Conservation (phyloP, 2,113 vertebrate genomes). For the Mobula birostris region DNA sequence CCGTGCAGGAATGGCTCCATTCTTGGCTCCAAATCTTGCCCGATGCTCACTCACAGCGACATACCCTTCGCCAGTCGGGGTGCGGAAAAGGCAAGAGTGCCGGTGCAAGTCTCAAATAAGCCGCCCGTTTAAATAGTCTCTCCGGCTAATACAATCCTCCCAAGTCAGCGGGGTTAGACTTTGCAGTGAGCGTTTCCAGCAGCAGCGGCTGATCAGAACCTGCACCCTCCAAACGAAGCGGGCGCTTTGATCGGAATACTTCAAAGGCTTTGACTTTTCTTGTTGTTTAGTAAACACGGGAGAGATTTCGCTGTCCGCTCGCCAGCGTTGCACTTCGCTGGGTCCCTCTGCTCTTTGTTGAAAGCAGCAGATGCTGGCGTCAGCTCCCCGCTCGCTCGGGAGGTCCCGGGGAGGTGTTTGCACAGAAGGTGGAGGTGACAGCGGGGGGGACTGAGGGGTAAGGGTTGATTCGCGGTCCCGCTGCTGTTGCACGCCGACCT, state of each 20-base stretch:
- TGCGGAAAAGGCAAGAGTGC: neutral
- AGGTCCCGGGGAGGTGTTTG: conserved; percentile 43
- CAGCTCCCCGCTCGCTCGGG: neutral
- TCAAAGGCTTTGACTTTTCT: neutral
- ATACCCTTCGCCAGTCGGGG: neutral
- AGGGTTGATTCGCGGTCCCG: neutral
- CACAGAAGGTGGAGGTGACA: conserved; percentile 21
- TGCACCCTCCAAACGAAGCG: neutral
- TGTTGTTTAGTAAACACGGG: conserved; percentile 39
- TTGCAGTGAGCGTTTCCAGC: neutral
- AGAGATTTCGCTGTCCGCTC: conserved; percentile 48
- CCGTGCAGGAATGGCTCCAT: conserved; percentile 58
- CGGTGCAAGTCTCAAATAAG: neutral
- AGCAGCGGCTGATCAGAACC: neutral
- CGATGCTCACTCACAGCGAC: neutral
- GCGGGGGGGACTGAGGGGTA: neutral
- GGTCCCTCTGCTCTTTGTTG: neutral
- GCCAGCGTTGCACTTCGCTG: neutral
- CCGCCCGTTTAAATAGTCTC: neutral
- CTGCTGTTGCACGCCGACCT: neutral
- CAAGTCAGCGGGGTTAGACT: neutral
- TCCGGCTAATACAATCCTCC: neutral
- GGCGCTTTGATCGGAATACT: neutral
- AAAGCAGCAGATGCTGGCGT: neutral
- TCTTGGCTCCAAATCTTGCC: no score